Conservation (phyloP, 2,113 vertebrate species). For the Piaya cayana region DNA sequence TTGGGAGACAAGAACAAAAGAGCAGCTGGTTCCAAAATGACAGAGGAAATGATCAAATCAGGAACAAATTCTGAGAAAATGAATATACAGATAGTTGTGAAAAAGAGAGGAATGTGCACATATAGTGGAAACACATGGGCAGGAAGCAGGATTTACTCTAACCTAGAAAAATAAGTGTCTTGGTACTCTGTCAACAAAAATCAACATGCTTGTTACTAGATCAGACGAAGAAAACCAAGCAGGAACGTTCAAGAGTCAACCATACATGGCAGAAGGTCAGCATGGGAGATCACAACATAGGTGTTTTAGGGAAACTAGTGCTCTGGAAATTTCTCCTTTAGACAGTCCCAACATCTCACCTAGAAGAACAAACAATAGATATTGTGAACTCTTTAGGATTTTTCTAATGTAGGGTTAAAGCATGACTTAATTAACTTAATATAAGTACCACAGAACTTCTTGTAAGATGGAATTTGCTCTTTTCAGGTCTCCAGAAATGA, state of each 20-base stretch:
- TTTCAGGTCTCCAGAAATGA: no score
- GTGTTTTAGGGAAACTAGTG: neutral
- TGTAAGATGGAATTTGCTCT: no score
- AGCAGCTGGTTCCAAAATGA: neutral
- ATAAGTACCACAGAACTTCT: no score
- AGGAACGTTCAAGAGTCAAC: neutral
- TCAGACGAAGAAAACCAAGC: neutral
- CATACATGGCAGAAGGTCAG: neutral
- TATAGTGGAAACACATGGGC: fast-evolving
- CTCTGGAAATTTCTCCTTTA: neutral
- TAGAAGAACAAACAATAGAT: neutral
- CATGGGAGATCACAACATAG: neutral
- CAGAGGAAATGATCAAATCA: neutral
- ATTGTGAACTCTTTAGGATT: no score
- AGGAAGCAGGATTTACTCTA: neutral
- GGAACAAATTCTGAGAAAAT: neutral
- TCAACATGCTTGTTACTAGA: neutral
- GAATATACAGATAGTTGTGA: neutral
- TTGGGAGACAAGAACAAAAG: neutral
- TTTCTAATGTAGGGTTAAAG: no score
- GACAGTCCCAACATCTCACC: neutral
- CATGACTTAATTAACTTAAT: no score
- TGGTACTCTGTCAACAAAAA: neutral
- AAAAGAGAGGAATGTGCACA: neutral
- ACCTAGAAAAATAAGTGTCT: neutral